These are phyloP conservation scores for Smutsia gigantea DNA, from an alignment of 2,797 vertebrate species.

Conservation along the genomic window DNA sequence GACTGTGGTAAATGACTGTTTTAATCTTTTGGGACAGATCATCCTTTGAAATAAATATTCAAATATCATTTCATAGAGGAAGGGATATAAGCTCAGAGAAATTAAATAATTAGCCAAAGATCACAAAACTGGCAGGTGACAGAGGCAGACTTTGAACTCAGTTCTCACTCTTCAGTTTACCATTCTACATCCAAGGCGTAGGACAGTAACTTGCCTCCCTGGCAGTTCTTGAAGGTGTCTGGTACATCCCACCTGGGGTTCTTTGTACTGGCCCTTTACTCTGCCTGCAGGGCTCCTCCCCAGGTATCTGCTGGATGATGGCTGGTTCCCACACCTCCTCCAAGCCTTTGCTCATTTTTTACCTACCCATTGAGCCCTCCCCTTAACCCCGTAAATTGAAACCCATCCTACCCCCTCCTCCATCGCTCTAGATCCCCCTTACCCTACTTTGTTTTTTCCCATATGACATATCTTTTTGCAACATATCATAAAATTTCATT, in stretches of 20 bases:
- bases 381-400: not conserved
- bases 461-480: not conserved
- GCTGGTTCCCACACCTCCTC: not conserved
- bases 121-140: not conserved
- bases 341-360: not conserved
- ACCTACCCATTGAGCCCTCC: not conserved
- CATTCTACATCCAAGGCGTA: too few relatives aligned
- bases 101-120: not conserved
- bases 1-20: not conserved
- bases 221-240: not conserved
- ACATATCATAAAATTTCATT: not conserved
- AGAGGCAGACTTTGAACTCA: not conserved
- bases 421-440: not conserved
- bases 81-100: not conserved
- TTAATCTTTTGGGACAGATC: not conserved
- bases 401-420: not conserved
- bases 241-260: not conserved
- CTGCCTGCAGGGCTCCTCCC: not conserved
- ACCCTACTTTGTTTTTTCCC: not conserved
- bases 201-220: not conserved
- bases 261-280: not conserved
- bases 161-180: not conserved
- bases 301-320: not conserved
- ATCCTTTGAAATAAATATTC: conserved; percentile 14
- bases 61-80: not conserved